Conservation (phyloP, 2,113 vertebrate species). For the Rhipidura dahli region DNA sequence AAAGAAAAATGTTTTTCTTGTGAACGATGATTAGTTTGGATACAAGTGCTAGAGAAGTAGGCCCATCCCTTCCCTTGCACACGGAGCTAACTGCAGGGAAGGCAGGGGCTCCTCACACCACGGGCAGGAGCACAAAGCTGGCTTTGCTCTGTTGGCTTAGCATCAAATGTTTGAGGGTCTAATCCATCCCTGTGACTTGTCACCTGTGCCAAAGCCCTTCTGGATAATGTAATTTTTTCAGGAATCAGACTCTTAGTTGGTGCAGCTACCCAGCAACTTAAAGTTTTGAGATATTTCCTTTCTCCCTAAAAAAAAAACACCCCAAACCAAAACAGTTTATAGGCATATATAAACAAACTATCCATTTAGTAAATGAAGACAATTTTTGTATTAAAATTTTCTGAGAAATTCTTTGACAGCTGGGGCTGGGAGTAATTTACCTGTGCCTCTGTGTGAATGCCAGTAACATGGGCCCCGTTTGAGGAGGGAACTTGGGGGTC, state of each 20-base stretch:
- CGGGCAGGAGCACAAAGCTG: neutral
- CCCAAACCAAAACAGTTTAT: too few species aligned
- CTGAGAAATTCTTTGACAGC: neutral
- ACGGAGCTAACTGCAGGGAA: neutral
- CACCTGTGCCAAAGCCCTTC: neutral
- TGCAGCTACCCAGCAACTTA: neutral
- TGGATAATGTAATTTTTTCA: neutral
- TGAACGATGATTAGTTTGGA: neutral
- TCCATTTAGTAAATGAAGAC: neutral
- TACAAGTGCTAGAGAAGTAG: neutral
- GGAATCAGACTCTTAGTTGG: neutral
- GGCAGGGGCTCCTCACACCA: neutral
- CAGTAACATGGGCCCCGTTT: accelerated
- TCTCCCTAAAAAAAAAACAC: neutral
- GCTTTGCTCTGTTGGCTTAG: neutral
- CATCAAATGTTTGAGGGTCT: neutral
- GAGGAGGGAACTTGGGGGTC: neutral
- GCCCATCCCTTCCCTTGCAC: neutral
- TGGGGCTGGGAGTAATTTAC: neutral
- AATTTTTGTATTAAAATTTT: neutral
- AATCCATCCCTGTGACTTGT: neutral
- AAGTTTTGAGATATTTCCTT: neutral
- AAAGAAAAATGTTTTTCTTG: neutral
- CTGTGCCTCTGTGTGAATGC: neutral
- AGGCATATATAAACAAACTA: neutral